A percentile compares a stretch with the other conserved stretches of the same genome.
phyloP scores from a whole-genome alignment of 2,113 vertebrate species.

The Crotalus viridis region DNA sequence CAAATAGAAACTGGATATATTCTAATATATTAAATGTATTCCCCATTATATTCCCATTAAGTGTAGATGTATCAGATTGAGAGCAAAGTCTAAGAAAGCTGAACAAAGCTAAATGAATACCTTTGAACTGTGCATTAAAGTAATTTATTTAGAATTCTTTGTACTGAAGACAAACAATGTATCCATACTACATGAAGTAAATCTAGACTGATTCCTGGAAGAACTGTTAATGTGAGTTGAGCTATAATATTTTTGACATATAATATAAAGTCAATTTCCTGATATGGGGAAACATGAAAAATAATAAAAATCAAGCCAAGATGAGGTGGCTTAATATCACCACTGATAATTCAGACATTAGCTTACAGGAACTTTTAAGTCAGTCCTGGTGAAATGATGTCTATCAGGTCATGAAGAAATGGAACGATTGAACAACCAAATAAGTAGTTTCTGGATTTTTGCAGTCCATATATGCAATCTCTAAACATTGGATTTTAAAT shows the following conservation, averaged over 20 bases:
- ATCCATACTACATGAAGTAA: not conserved
- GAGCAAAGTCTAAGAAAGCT: not conserved
- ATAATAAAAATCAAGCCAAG: not conserved
- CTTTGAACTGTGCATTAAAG: not conserved
- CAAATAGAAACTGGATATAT: not conserved
- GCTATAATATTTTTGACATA: not conserved
- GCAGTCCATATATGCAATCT: too few species aligned
- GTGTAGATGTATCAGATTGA: not conserved
- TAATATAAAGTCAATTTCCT: not conserved
- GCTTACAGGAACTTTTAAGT: not conserved
- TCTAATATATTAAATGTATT: not conserved
- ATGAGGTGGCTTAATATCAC: not conserved
- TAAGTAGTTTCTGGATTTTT: not conserved
- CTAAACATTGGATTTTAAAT: too few species aligned
- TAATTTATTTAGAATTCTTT: not conserved
- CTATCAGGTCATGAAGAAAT: not conserved
- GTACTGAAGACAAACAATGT: not conserved
- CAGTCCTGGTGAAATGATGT: not conserved
- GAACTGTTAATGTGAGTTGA: not conserved
- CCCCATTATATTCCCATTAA: not conserved
- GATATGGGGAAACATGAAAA: not conserved
- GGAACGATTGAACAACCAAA: not conserved
- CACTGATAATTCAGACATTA: not conserved
- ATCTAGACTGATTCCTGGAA: not conserved
- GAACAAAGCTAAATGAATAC: not conserved